Base-by-base conservation (phyloP, 2,888 invertebrate genomes). In the Brachyopa scutellaris region DNA sequence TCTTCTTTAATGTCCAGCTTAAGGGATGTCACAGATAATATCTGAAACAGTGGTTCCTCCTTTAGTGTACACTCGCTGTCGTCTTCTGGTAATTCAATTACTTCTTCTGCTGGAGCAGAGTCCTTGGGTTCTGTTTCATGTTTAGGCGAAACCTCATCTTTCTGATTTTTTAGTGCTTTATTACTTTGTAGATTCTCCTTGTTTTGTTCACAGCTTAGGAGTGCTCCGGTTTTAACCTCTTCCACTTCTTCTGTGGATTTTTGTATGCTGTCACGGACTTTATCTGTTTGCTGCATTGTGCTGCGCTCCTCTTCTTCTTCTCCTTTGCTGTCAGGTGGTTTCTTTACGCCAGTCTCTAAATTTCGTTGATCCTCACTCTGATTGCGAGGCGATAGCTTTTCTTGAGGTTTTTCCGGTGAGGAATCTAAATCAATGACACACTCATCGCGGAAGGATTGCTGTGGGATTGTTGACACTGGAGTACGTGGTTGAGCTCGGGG, bases 141-240 rank as follows among this genome's bases (percentile, higher is more conserved):
- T 26, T 87, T 87, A 0, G 85, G 64, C 42, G 86, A 86, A 26
- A 87, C 61, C 26, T 87, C 88, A 67, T 86, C 88, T n/a, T 87
- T 84, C 13, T 86, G 86, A 45, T 86, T 86, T 64, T 88, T 88
- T 23, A 89, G 86, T 23, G 79, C 85, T 17, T 87, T 86, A 64
- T 86, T 85, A 61, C 73, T 85, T 11, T 82, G 82, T 1, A 82
- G 40, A 13, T 82, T 82, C 36, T 82, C 82, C 7, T 82, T 82
- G 8, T 82, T 82, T 47, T 82, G 82, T 26, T 82, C 82, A 70
- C 53, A 77, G 31, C 31, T 77, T 19, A 77, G 47, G 11, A 53
- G 70, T 3, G 59, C 29, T 0, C 45, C 77, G 1, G 76, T 64
- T 26, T 82, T 77, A 17, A 45, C 53, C 33, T 77, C 82, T 38